phyloP scores from a whole-genome alignment of 2,113 vertebrate genomes.

The Phodopus roborovskii region DNA sequence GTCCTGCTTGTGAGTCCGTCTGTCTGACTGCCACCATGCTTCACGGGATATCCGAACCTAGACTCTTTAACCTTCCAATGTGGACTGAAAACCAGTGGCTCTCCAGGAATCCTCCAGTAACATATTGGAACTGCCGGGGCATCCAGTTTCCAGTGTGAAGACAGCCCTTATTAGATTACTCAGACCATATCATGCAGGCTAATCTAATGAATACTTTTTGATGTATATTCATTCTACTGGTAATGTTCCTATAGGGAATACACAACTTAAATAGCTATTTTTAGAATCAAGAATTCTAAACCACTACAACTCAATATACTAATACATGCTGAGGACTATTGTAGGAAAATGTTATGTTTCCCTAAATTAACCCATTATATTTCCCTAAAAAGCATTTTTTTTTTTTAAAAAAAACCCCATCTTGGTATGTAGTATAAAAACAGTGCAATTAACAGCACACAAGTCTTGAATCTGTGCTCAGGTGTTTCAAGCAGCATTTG shows the following conservation, averaged over 20 bases:
- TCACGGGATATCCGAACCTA: neutral
- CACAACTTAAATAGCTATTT: neutral
- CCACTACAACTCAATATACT: neutral
- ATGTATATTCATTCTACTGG: neutral
- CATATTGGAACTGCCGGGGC: neutral
- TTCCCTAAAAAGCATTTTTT: neutral
- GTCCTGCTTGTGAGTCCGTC: neutral
- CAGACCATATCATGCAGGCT: neutral
- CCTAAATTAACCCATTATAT: neutral
- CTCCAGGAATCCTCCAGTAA: neutral
- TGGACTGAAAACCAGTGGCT: neutral
- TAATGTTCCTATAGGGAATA: neutral
- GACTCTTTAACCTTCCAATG: neutral
- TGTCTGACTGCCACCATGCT: neutral
- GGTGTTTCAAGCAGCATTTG: neutral
- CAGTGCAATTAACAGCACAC: too few species aligned
- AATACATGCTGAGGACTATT: neutral
- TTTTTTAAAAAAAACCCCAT: neutral
- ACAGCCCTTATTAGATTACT: neutral
- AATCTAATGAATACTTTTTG: neutral
- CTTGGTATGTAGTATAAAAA: neutral
- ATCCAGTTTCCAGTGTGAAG: neutral
- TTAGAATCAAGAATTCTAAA: neutral
- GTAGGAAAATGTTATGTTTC: neutral
- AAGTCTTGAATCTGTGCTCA: neutral